phyloP scores from a whole-genome alignment of 2,888 invertebrate genomes.

The Eupithecia abbreviata region DNA sequence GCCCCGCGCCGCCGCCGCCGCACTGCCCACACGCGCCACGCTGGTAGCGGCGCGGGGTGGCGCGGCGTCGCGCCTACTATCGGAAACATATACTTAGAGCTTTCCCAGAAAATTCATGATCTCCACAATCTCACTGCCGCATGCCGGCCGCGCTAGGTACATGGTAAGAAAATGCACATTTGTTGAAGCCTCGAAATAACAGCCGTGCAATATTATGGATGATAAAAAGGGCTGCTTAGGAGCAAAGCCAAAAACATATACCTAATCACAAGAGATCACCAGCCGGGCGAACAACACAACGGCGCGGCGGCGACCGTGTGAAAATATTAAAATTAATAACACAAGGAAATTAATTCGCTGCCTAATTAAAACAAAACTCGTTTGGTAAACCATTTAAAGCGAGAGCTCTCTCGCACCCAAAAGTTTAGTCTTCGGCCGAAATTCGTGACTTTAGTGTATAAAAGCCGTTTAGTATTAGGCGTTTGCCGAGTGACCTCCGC shows the following conservation, averaged over 20 bases:
- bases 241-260: not conserved
- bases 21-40: not conserved
- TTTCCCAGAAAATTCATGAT: too few relatives aligned
- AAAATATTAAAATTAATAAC: constrained; percentile 14
- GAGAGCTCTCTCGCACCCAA: constrained; percentile 18
- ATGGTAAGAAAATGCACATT: not conserved
- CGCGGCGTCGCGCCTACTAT: not conserved
- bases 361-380: constrained; percentile 36
- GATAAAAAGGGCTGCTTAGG: not conserved
- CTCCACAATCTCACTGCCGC: too few relatives aligned
- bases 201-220: not conserved
- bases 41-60: not conserved
- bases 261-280: not conserved
- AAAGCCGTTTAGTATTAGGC: constrained; percentile 33
- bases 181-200: not conserved
- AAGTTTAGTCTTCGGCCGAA: constrained; percentile 21
- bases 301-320: not conserved
- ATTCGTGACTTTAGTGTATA: constrained; percentile 20
- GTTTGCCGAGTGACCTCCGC: constrained; percentile 28
- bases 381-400: constrained; percentile 24
- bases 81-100: too few relatives aligned
- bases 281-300: not conserved
- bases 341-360: constrained; percentile 2
- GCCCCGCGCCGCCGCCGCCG: too few relatives aligned
- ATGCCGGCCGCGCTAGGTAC: too few relatives aligned